Percentiles rank a stretch among this genome's conserved stretches.
Conservation (phyloP, 2,113 vertebrate genomes). For the Polypterus senegalus region DNA sequence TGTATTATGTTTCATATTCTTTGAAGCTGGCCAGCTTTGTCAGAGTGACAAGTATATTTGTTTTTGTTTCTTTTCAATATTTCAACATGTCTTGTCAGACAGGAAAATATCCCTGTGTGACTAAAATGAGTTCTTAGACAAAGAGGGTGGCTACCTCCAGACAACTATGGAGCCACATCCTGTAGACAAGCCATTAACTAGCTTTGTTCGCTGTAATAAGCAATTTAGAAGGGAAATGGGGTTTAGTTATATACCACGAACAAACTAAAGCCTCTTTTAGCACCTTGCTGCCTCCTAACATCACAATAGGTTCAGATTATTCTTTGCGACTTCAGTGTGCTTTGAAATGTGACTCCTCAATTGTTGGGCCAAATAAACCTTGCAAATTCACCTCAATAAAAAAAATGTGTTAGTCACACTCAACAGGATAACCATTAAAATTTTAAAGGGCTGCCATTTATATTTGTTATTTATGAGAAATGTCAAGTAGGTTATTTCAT, state of each 20-base stretch:
- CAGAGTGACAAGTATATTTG: neutral
- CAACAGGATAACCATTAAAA: too few species aligned
- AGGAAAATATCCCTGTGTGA: neutral
- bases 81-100: neutral
- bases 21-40: neutral
- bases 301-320: neutral
- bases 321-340: neutral
- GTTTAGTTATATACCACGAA: neutral
- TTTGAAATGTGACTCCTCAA: too few species aligned
- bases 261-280: neutral
- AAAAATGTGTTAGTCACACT: too few species aligned
- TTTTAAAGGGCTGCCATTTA: too few species aligned
- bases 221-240: neutral
- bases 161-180: slow-evolving; percentile 2
- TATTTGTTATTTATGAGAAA: too few species aligned
- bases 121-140: neutral
- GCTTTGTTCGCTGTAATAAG: neutral
- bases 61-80: neutral
- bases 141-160: neutral
- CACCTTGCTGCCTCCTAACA: neutral
- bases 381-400: too few species aligned
- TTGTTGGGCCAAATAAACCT: too few species aligned
- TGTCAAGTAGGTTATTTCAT: too few species aligned
- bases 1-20: too few species aligned
- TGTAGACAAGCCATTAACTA: neutral